Conservation (phyloP, 92 coral and sea anemone species). For the Actinernus sp. region DNA sequence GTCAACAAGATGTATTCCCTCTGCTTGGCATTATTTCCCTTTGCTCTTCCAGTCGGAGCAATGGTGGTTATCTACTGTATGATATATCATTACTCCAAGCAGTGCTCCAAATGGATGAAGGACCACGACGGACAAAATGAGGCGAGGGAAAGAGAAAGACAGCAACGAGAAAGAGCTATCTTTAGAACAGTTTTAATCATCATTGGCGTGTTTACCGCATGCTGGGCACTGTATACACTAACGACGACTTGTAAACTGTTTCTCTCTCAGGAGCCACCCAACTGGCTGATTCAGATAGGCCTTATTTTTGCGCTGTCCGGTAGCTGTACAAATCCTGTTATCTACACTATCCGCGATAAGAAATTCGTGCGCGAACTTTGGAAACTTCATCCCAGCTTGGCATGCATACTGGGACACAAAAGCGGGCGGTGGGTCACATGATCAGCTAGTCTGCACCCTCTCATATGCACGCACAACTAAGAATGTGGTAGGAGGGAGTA, state of each 20-base stretch:
- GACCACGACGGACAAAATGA: conserved; percentile 12
- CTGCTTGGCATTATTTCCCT: conserved; percentile 77
- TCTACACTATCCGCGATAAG: conserved; percentile 78
- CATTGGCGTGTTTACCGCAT: conserved; percentile 67
- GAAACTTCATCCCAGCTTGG: conserved; percentile 13
- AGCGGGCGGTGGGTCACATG: conserved; percentile 23
- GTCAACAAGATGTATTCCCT: conserved; percentile 61
- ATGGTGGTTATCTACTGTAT: conserved; percentile 62
- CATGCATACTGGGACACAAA: conserved; percentile 14
- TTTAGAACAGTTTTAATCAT: conserved; percentile 72
- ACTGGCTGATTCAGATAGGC: conserved; percentile 86
- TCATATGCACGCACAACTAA: not conserved
- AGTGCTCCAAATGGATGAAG: conserved; percentile 51
- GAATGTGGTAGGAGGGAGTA: conserved; percentile 2
- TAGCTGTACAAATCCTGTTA: conserved; percentile 76
- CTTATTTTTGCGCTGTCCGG: conserved; percentile 68
- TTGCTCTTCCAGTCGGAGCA: conserved; percentile 67
- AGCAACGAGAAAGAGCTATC: conserved; percentile 63
- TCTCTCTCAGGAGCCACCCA: conserved; percentile 55
- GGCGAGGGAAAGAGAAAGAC: conserved; percentile 33
- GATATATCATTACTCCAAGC: conserved; percentile 64
- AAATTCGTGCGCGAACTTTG: conserved; percentile 51
- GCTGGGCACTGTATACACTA: conserved; percentile 83
- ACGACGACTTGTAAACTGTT: conserved; percentile 74
- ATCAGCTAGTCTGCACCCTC: conserved; percentile 1